Base-by-base conservation (phyloP, 2,888 invertebrate species). In the Frankliniella intonsa region DNA sequence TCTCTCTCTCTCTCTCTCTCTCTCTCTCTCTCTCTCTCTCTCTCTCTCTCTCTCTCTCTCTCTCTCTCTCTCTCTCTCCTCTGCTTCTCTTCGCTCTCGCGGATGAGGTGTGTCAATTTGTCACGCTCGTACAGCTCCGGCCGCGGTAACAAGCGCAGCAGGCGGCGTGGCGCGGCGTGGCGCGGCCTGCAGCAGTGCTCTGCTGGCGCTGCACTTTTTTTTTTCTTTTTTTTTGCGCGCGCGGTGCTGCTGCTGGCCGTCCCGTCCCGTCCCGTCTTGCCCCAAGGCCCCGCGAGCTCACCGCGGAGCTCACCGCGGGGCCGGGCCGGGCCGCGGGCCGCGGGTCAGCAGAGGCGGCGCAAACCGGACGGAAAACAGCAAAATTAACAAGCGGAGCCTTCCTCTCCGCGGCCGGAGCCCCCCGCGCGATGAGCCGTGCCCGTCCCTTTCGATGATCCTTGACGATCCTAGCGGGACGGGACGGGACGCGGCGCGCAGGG, bases 51-150 rank as follows among this genome's bases (percentile, higher is more conserved):
- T 8, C 55, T 55, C 55, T 55, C 55, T 8, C 55, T 55, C 55
- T 8, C 55, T 55, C 55, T 55, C 55, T 8, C 55, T 55, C 51
- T 55, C 55, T 55, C 8, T 8, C 55, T 55, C 55, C 7, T 17
- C 12, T 12, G 14, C 55, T 12, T 19, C 19, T 14, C 19, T 1
- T 55, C 14, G 14, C 14, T 55, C 12, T 19, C 14, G 55, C 38
- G 38, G 62, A 62, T 62, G 62, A 62, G 62, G 62, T 62, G 62
- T 62, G 62, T n/a, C 62, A n/a, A 62, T 62, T 62, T 62, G 62
- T 62, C 62, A 62, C 62, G 62, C 62, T 62, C 62, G 62, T 62
- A 62, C n/a, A 62, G 62, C 62, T 38, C 38, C 62, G 62, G 62
- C 17, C 62, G 62, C n/a, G 62, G 62, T 62, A 62, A 62, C 62